Conservation (phyloP, 2,797 vertebrate genomes). For the Poeciliopsis turneri region DNA sequence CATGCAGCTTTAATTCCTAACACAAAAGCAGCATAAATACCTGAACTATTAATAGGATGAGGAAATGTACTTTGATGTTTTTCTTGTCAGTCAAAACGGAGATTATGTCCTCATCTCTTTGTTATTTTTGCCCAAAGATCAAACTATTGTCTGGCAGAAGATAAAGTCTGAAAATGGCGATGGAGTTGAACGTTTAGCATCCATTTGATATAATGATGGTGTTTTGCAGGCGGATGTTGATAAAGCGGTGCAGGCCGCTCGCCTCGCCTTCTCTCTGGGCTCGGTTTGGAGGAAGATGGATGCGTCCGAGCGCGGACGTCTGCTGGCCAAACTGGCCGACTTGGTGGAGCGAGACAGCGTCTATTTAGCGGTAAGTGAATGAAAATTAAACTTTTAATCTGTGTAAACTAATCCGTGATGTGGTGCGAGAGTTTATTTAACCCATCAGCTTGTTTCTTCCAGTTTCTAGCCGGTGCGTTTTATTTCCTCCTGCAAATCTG, state of each 20-base stretch:
- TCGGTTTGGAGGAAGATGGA: conserved; percentile 97
- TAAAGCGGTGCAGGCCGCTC: conserved; percentile 94
- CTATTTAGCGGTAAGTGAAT: conserved; percentile 78
- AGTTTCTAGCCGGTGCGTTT: conserved; percentile 13
- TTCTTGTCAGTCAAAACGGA: not conserved
- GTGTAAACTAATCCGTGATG: not conserved
- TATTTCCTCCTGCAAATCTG: conserved; percentile 19
- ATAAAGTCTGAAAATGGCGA: not conserved
- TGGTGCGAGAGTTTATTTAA: not conserved
- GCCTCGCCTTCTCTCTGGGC: conserved; percentile 91
- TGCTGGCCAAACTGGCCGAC: conserved; percentile 93
- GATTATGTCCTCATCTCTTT: not conserved
- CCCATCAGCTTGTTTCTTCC: not conserved
- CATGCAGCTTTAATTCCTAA: not conserved
- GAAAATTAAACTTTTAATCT: not conserved
- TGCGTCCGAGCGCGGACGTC: conserved; percentile 92
- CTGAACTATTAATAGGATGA: not conserved
- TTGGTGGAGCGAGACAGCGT: conserved; percentile 93
- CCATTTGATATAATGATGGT: not conserved
- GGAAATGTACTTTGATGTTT: not conserved
- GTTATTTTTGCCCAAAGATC: not conserved
- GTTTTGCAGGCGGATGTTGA: conserved; percentile 88
- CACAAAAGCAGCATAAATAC: not conserved
- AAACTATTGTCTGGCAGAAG: not conserved
- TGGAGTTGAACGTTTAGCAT: not conserved